These are phyloP conservation scores for Callinectes sapidus DNA, from an alignment of 2,888 invertebrate species.

Conservation along the genomic window DNA sequence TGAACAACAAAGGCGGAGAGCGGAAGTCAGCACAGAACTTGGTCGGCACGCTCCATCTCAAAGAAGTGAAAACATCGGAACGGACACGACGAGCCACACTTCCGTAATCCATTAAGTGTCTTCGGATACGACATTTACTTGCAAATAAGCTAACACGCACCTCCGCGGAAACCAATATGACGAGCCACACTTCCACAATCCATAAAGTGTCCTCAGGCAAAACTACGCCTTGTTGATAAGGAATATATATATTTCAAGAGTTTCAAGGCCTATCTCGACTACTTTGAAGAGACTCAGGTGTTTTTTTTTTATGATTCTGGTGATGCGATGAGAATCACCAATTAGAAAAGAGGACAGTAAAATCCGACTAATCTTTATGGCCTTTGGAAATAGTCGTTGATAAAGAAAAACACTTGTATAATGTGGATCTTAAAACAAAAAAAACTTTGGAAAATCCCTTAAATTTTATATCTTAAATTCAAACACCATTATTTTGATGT, in stretches of 20 bases:
- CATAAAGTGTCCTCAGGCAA: not conserved
- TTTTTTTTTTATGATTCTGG: too few relatives aligned
- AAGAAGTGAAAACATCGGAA: not conserved
- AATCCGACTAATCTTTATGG: too few relatives aligned
- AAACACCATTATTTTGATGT: not conserved
- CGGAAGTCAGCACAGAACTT: not conserved
- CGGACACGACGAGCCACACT: not conserved
- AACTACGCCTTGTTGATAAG: not conserved
- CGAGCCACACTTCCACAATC: not conserved
- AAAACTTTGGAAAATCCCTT: not conserved
- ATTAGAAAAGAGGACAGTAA: too few relatives aligned
- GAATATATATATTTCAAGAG: too few relatives aligned
- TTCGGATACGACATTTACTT: not conserved
- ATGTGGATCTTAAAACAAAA: not conserved
- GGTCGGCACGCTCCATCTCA: constrained; percentile 10
- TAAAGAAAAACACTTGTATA: too few relatives aligned
- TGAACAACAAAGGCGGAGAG: not conserved
- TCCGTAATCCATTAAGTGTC: not conserved
- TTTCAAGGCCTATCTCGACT: too few relatives aligned
- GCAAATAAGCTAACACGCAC: not conserved
- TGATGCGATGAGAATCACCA: too few relatives aligned
- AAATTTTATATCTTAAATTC: not conserved
- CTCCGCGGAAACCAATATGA: too few relatives aligned
- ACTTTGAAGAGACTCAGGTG: not conserved
- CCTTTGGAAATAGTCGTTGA: too few relatives aligned